Base-by-base conservation (phyloP, 2,113 vertebrate species). In the Entomyzon cyanotis region DNA sequence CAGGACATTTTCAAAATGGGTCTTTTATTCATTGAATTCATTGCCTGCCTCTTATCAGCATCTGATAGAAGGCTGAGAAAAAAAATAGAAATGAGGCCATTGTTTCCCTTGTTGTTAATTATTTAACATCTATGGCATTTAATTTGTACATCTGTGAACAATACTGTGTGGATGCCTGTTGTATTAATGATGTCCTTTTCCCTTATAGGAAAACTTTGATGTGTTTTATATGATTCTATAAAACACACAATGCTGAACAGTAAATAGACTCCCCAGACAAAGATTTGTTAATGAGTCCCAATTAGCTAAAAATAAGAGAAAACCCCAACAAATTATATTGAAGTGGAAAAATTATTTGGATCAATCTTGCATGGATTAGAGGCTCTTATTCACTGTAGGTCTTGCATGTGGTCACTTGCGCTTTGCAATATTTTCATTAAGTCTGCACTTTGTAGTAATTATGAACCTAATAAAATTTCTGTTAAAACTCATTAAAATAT, bases 21-120 rank as follows among this genome's bases (percentile, higher is more conserved):
- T 56, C 20, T 94, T 89, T 96, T 86, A 33, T 91, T 86, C 67
- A 50, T 47, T 23, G 11, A 89, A 90, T 96, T 83, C 39, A 80
- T 41, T 85, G 37, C 7, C 18, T 86, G 24, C 7, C 9, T 83
- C 63, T 94, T 95, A 80, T 77, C 67, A 55, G 11, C 53, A 80
- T 50, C 64, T 62, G 50, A 69, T 76, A 84, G 30, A 84, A 91
- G 28, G 4, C 2, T 60, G 12, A 82, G 46, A 37, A 15, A 20
- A 44, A 55, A n/a, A 80, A 59, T 12, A 23, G 6, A 37, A 50
- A 73, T 2, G 15, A 79, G 2, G 1, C 7, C 0, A 1, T 47
- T 89, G 12, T 70, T 80, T 63, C 24, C 15, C 39, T 88, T 5
- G 3, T 22, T 73, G 28, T 50, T 73, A 93, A 91, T 87, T 80